Evolutionary conservation across 2,888 invertebrate species (phyloP).

Genomic region (Omphaloscelis lunosa): DNA sequence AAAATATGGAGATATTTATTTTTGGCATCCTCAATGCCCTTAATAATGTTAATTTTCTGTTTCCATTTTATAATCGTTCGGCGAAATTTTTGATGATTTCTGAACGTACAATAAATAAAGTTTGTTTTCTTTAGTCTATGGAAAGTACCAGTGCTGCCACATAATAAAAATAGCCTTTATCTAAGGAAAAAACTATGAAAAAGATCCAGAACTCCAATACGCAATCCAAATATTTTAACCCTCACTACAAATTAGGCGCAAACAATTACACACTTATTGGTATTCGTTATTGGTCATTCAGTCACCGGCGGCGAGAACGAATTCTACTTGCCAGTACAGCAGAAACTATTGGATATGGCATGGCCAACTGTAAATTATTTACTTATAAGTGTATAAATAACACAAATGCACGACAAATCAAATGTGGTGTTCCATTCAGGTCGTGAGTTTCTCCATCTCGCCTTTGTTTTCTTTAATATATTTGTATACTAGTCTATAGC

Average conservation of each 20-base stretch:
- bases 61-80: neutral
- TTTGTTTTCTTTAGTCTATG: conserved; percentile 28
- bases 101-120: conserved; percentile 31
- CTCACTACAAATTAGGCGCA: neutral
- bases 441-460: no score
- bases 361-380: neutral
- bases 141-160: neutral
- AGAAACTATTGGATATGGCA: neutral
- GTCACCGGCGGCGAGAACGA: neutral
- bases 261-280: neutral
- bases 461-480: no score
- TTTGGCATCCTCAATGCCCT: fast-evolving
- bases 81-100: conserved; percentile 24
- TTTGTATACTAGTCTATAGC: no score
- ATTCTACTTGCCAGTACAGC: neutral
- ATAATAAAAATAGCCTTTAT: neutral
- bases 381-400: neutral
- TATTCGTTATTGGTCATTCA: neutral
- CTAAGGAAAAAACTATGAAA: neutral
- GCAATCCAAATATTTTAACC: neutral
- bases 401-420: neutral
- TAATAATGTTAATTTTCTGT: neutral
- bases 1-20: neutral
- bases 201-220: neutral
- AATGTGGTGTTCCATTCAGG: neutral